phyloP scores from a whole-genome alignment of 2,113 vertebrate genomes.

The Enhydra lutris region DNA sequence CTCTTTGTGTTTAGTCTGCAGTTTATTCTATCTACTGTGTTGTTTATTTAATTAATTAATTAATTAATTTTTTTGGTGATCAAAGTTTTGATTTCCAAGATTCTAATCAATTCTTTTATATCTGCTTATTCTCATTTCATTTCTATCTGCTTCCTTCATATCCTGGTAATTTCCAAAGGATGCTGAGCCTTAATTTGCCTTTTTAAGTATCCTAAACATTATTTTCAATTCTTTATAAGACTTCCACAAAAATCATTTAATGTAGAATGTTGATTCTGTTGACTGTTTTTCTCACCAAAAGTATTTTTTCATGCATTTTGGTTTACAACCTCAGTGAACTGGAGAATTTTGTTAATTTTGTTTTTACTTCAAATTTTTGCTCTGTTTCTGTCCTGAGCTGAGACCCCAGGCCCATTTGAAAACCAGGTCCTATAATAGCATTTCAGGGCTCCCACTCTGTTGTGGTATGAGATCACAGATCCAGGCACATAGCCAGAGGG shows the following conservation, averaged over 20 bases:
- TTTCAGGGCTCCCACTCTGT: background rate
- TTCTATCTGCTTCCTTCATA: background rate
- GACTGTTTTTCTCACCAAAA: background rate
- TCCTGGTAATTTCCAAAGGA: background rate
- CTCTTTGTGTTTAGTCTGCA: background rate
- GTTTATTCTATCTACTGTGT: background rate
- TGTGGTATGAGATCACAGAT: background rate
- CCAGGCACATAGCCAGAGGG: background rate
- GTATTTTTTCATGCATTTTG: slow-evolving; percentile 5
- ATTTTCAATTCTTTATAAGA: background rate
- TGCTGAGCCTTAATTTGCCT: background rate
- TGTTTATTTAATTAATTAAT: background rate
- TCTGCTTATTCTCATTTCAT: background rate
- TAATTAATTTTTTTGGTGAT: background rate
- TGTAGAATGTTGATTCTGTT: background rate
- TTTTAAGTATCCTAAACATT: background rate
- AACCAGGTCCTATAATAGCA: background rate
- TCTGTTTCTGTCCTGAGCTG: background rate
- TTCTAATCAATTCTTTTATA: background rate
- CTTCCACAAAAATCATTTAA: slow-evolving; percentile 12
- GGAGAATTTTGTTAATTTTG: background rate
- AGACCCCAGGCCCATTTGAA: background rate
- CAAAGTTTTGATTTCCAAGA: background rate
- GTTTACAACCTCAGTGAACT: background rate
- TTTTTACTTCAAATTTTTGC: slow-evolving; percentile 5